Conservation (phyloP, 2,888 invertebrate genomes). For the Ichneumoninae sp. region DNA sequence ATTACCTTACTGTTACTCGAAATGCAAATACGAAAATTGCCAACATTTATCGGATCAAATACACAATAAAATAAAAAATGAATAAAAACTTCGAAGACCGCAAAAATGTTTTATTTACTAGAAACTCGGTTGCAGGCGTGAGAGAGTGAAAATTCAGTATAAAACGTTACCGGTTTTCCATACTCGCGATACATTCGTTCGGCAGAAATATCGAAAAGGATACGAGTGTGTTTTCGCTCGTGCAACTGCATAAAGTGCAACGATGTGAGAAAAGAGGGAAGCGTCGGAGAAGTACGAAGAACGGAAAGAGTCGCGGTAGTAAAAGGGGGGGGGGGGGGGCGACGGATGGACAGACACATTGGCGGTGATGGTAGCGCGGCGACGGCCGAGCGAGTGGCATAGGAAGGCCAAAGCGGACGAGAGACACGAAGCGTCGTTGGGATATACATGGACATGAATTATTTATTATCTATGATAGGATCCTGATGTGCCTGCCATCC, state of each 20-base stretch:
- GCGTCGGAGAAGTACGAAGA: constrained; percentile 5
- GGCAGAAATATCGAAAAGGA: constrained; percentile 20
- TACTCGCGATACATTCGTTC: constrained; percentile 34
- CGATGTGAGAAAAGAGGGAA: constrained; percentile 35
- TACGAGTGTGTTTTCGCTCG: constrained; percentile 47
- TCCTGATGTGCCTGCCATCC: constrained; percentile 77
- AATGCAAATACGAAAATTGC: background rate
- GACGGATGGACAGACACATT: constrained; percentile 59
- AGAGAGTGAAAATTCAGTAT: constrained; percentile 52
- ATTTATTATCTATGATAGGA: constrained; percentile 81
- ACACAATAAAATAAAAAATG: background rate
- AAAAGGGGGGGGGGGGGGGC: constrained; percentile 22
- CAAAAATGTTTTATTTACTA: constrained; percentile 31
- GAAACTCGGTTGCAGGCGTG: background rate
- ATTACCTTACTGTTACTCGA: background rate
- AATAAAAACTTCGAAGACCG: background rate
- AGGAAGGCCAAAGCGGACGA: constrained; percentile 59
- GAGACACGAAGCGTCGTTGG: constrained; percentile 67
- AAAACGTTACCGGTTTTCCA: constrained; percentile 41
- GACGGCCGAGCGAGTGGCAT: background rate
- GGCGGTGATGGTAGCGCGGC: constrained; percentile 22
- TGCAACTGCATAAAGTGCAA: constrained; percentile 63
- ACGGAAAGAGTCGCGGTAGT: constrained; percentile 47
- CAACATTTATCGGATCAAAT: background rate
- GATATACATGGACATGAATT: constrained; percentile 76